Evolutionary conservation across 2,888 invertebrate genomes (phyloP), one percentile per base, ranked within the genome.

Genomic region (Aelia acuminata): DNA sequence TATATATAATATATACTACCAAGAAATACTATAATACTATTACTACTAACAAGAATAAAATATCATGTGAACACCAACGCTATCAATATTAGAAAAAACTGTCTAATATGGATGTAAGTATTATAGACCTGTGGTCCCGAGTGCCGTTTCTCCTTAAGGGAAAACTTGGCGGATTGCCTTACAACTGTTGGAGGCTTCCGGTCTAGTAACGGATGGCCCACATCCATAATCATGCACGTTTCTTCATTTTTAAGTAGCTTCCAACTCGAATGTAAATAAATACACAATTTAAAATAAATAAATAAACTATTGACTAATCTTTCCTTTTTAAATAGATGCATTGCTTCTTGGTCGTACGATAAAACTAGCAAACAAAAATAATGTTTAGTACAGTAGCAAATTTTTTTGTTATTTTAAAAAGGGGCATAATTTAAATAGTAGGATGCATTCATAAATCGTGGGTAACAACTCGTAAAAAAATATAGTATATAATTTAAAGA

Each of bases 91-190:
- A 20, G 35, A 26, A 35, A 57, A n/a, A n/a, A 26, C 2, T n/a
- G 57, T 57, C 26, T 26, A 70, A 35, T 70, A 70, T 15, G 20
- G 31, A 35, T 35, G 31, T 35, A 70, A 70, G 63, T 31, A n/a
- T n/a, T n/a, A n/a, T n/a, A 20, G 63, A 35, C 20, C 63, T 20
- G 18, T 18, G 18, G 18, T 35, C 15, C 63, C 7, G 63, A 70
- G 63, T 35, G 63, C 63, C 18, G 35, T 70, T 70, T 70, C 63
- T 31, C 63, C 63, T 70, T 35, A 70, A 70, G 63, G 35, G 63
- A 35, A 70, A 70, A 70, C 63, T 31, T 11, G 63, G 4, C 31
- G 31, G 31, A 35, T 35, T 70, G 63, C 63, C 31, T 70, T 70
- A 35, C 35, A 70, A 5, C 31, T 18, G 63, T 20, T 20, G 31